Conservation (phyloP, 1,140 invertebrate genomes). For the Phenacoccus solenopsis region DNA sequence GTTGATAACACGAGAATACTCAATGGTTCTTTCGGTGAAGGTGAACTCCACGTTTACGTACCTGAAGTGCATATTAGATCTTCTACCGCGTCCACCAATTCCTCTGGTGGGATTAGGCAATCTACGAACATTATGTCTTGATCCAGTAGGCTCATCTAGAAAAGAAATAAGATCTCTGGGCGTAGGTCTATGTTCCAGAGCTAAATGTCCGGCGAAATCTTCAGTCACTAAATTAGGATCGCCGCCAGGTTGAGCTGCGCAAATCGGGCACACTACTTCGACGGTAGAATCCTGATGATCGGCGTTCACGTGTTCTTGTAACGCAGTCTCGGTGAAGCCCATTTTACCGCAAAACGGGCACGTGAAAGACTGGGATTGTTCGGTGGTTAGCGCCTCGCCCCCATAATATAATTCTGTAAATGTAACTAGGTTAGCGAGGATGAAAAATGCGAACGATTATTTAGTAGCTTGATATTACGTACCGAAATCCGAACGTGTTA, state of each 20-base stretch:
- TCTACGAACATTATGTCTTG: conserved; percentile 66
- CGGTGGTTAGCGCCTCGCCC: conserved; percentile 70
- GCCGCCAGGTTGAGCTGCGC: conserved; percentile 85
- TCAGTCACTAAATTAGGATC: conserved; percentile 96
- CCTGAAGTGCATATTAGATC: conserved; percentile 40
- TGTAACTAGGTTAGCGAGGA: neutral
- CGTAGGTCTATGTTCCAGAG: conserved; percentile 66
- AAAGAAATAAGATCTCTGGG: conserved; percentile 76
- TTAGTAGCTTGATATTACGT: conserved; percentile 28
- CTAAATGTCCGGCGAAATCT: conserved; percentile 92
- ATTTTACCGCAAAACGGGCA: conserved; percentile 93
- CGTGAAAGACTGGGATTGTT: conserved; percentile 88
- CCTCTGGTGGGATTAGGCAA: conserved; percentile 59
- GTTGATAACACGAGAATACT: neutral
- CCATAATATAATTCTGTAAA: conserved; percentile 83
- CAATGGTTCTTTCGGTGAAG: neutral
- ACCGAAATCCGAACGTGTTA: conserved; percentile 93
- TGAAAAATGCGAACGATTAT: neutral
- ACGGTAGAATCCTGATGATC: conserved; percentile 74
- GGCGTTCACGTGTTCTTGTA: conserved; percentile 83
- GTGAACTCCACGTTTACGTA: neutral
- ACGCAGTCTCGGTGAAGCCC: conserved; percentile 82
- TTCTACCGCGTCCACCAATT: conserved; percentile 53
- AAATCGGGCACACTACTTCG: conserved; percentile 92
- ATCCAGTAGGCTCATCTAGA: conserved; percentile 73